These are phyloP conservation scores for Atta colombica DNA, from an alignment of 1,140 invertebrate species.

Conservation along the genomic window DNA sequence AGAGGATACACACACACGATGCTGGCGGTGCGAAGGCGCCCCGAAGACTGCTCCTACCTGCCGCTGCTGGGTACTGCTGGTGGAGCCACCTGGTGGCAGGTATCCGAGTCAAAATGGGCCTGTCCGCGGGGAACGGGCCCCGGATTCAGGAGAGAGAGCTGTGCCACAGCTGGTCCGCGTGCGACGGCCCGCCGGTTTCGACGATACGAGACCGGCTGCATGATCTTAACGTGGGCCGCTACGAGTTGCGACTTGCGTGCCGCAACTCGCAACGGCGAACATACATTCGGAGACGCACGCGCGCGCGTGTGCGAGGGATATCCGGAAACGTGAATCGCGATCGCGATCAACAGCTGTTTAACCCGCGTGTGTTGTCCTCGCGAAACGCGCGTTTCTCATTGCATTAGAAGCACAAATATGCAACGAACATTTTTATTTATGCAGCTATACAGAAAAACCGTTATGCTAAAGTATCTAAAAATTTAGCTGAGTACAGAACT, in stretches of 20 bases:
- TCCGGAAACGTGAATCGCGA: conserved; percentile 56
- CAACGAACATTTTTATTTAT: not conserved
- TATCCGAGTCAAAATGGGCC: conserved; percentile 78
- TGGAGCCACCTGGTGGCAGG: conserved; percentile 86
- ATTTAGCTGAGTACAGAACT: too few relatives aligned
- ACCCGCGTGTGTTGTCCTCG: conserved; percentile 26
- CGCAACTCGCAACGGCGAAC: conserved; percentile 26
- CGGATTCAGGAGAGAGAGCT: conserved; percentile 68
- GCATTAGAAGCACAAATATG: not conserved
- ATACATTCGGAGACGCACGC: conserved; percentile 57
- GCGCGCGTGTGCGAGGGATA: conserved; percentile 28
- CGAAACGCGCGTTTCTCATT: too few relatives aligned
- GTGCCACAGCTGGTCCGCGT: conserved; percentile 61
- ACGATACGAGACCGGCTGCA: conserved; percentile 56
- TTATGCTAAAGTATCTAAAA: too few relatives aligned
- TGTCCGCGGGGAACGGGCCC: conserved; percentile 70
- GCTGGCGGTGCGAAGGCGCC: conserved; percentile 84
- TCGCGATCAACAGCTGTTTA: conserved; percentile 56
- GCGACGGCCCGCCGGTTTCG: conserved; percentile 56
- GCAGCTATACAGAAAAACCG: too few relatives aligned
- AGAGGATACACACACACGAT: conserved; percentile 77
- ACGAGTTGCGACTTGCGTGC: conserved; percentile 36
- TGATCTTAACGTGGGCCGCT: conserved; percentile 13
- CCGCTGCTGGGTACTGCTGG: conserved; percentile 84
- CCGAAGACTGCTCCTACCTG: conserved; percentile 84